Evolutionary conservation across 1,140 invertebrate genomes (phyloP).

Genomic region (Drosophila baimaii): DNA sequence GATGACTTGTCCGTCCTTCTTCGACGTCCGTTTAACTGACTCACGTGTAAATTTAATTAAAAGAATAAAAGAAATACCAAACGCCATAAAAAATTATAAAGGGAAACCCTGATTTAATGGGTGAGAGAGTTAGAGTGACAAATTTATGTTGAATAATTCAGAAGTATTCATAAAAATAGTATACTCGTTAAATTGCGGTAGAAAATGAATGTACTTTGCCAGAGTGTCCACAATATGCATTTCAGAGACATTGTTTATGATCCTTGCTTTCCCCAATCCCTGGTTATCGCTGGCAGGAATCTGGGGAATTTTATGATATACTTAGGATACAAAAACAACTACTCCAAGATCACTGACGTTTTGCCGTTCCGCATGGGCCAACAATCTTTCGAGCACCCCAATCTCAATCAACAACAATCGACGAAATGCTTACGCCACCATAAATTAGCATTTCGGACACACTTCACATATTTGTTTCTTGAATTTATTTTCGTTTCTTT

Average conservation of each 20-base stretch:
- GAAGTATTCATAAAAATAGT: background rate
- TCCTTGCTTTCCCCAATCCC: background rate
- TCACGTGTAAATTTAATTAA: constrained; percentile 45
- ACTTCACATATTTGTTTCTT: constrained; percentile 51
- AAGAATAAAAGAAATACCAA: constrained; percentile 8
- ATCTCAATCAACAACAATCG: constrained; percentile 23
- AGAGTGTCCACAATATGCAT: too few species aligned
- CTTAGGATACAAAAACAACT: background rate
- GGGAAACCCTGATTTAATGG: background rate
- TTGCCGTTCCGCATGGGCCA: background rate
- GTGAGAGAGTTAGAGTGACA: background rate
- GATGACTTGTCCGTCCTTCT: constrained; percentile 10
- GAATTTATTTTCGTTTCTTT: constrained; percentile 28
- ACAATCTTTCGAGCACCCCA: constrained; percentile 7
- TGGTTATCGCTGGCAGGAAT: background rate
- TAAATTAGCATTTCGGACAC: constrained; percentile 64
- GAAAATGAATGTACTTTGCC: too few species aligned
- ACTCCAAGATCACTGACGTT: background rate
- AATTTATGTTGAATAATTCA: background rate
- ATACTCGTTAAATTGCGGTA: too few species aligned
- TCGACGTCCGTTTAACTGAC: constrained; percentile 28
- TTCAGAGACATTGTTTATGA: too few species aligned
- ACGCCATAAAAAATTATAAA: background rate
- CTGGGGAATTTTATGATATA: background rate
- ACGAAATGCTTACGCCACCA: constrained; percentile 16